Evolutionary conservation across 1,140 invertebrate genomes (phyloP).

Genomic region (Heliothis subflexa): DNA sequence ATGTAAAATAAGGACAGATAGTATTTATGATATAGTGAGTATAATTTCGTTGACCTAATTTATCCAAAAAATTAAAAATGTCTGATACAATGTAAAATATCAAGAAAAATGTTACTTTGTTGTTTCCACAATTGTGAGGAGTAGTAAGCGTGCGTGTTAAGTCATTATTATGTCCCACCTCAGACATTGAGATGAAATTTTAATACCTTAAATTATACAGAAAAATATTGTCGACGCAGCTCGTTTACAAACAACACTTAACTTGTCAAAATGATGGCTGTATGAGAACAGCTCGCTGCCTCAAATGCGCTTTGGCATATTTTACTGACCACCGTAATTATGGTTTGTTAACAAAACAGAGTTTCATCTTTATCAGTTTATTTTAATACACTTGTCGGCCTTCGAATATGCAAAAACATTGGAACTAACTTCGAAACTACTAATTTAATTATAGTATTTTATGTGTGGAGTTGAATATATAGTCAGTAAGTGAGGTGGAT

Average conservation of each 20-base stretch:
- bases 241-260: constrained; percentile 60
- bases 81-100: not conserved
- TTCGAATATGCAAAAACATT: constrained; percentile 20
- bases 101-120: not conserved
- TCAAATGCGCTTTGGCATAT: constrained; percentile 50
- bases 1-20: not conserved
- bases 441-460: constrained; percentile 19
- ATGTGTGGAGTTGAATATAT: constrained; percentile 16
- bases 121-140: constrained; percentile 13
- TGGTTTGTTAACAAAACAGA: constrained; percentile 26
- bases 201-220: constrained; percentile 58
- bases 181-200: constrained; percentile 56
- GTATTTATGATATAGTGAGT: not conserved
- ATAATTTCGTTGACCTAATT: not conserved
- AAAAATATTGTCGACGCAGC: constrained; percentile 59
- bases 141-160: constrained; percentile 48
- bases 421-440: constrained; percentile 16
- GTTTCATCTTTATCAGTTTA: constrained; percentile 40
- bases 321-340: constrained; percentile 44
- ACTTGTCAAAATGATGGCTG: constrained; percentile 54
- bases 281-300: constrained; percentile 44
- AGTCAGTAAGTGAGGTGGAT: not conserved
- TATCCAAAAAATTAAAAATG: too few species aligned
- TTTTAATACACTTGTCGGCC: constrained; percentile 34
- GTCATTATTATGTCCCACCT: constrained; percentile 52